Evolutionary conservation across 2,888 invertebrate species (phyloP), one percentile per base, ranked within the genome.

Genomic region (Nemapogon koenigi): DNA sequence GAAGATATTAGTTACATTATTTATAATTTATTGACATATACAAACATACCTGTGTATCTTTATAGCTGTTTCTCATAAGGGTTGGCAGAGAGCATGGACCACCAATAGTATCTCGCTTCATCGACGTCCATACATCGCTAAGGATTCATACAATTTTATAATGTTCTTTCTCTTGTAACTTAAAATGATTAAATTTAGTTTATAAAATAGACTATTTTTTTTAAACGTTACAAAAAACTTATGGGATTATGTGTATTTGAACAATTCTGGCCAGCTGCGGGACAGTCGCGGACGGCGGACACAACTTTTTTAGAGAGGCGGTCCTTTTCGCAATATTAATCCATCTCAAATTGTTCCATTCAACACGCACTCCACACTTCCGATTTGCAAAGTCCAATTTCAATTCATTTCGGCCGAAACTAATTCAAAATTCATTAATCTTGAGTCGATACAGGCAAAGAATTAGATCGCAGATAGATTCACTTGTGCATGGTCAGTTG

Each of bases 381-480:
- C 76, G 72, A 75, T 70, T 62, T 58, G 50, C 53, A 59, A 61
- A 65, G 64, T 69, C 63, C 67, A 73, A 72, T 71, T 72, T 67
- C 57, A 60, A 62, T 73, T 67, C 62, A 57, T 62, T 66, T 69
- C 64, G 66, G 67, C 71, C 73, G 73, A 67, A 59, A 65, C 73
- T 69, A 76, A 78, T 76, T 67, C 57, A 57, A 60, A 62, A 65
- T 65, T 71, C 78, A 78, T 78, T 75, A 78, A 76, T 78, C 76
- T 75, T 63, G 42, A 47, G 42, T 48, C 51, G 48, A 54, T 52
- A 35, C 36, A 28, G n/a, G n/a, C 39, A 25, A 31, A 32, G 48
- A 51, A 49, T 53, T 58, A 49, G 57, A 57, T 57, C 53, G 52
- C 58, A 49, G 46, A n/a, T n/a, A n/a, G n/a, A 57, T 49, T 62